phyloP scores from a whole-genome alignment of 2,888 invertebrate species.

The Drosophila picticornis region DNA sequence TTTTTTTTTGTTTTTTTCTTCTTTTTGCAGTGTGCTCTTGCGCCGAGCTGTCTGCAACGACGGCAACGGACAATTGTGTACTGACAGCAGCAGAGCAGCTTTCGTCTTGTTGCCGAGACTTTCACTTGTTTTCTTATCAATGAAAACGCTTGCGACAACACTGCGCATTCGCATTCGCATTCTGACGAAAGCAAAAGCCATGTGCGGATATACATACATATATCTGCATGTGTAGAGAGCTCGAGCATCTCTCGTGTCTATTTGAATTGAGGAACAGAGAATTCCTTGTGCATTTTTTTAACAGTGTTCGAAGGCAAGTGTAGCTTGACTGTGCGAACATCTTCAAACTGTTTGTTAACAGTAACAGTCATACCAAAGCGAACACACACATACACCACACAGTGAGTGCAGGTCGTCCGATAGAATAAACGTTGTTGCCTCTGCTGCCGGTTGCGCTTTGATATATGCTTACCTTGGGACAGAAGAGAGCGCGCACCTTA shows the following conservation, averaged over 20 bases:
- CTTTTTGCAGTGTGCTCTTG: conserved; percentile 32
- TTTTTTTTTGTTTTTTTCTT: background rate
- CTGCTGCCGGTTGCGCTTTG: conserved; percentile 41
- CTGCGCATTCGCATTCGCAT: conserved; percentile 54
- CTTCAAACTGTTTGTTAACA: conserved; percentile 29
- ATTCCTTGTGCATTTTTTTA: background rate
- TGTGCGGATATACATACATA: background rate
- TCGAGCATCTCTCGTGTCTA: conserved; percentile 16
- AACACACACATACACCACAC: background rate
- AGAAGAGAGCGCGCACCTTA: conserved; percentile 42
- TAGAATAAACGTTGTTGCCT: conserved; percentile 18
- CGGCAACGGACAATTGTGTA: conserved; percentile 49
- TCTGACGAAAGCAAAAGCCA: conserved; percentile 16
- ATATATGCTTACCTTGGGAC: conserved; percentile 21
- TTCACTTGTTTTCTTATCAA: conserved; percentile 72
- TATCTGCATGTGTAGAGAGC: conserved; percentile 13
- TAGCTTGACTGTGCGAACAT: conserved; percentile 11
- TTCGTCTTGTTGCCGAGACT: conserved; percentile 38
- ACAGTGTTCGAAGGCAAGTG: conserved; percentile 13
- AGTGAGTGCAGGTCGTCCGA: background rate
- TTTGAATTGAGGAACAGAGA: background rate
- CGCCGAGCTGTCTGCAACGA: conserved; percentile 43
- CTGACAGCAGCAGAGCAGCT: conserved; percentile 36
- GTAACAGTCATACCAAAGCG: conserved; percentile 34
- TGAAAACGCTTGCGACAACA: conserved; percentile 56